Base-by-base conservation (phyloP, 2,888 invertebrate species). In the Lacanobia oleracea region DNA sequence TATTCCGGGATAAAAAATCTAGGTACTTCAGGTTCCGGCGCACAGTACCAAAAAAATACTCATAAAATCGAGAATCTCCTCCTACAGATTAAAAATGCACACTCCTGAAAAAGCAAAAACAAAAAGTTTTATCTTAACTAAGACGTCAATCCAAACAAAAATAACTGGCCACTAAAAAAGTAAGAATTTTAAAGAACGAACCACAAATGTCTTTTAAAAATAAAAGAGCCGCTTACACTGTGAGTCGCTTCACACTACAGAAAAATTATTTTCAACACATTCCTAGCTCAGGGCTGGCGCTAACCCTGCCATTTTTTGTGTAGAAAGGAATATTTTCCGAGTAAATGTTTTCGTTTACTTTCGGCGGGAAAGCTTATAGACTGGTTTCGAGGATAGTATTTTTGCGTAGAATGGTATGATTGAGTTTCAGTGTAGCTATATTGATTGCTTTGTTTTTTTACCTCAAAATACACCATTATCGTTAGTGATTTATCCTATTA, bases 221-320 rank as follows among this genome's bases (percentile, higher is more conserved):
- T 81, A 86, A 81, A 86, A 76, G 72, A 66, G 48, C 56, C 72
- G 72, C 74, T 74, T 72, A 75, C 81, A 67, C 73, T 71, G 70
- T 75, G 76, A 85, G 69, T 78, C 75, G 67, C 77, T 85, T 79
- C 82, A 83, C 82, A 86, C 85, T 79, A 85, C 78, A 78, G 83
- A 83, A 88, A 91, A 90, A 91, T 87, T 82, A 88, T 89, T 89
- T 83, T 86, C 81, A 72, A 78, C 81, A 80, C 83, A 80, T 86
- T 87, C 86, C 81, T 68, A 40, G 54, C 62, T 1, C 64, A 90
- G 90, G 91, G 91, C 45, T 91, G 89, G 14, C 85, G 66, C 75
- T 37, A 33, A 57, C 27, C 23, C 7, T 50, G 9, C 21, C 51
- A 54, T 60, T 53, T 56, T 27, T 51, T 23, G n/a, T 40, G 40